Evolutionary conservation across 2,888 invertebrate species (phyloP).

Genomic region (Dolichomitus sp.): DNA sequence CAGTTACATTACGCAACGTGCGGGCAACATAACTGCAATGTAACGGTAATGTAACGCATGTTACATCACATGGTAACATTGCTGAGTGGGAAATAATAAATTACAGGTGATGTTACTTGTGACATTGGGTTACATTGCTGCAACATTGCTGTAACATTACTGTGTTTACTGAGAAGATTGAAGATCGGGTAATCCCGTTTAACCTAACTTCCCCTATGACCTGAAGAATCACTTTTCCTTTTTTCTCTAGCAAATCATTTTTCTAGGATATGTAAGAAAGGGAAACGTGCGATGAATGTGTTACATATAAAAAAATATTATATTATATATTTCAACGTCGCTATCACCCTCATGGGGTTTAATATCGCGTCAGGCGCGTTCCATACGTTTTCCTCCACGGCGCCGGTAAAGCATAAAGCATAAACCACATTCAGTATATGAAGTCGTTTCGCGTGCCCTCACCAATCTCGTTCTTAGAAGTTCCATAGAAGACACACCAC

Average conservation of each 20-base stretch:
- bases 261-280: neutral
- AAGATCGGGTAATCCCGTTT: too few relatives aligned
- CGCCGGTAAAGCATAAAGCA: neutral
- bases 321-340: neutral
- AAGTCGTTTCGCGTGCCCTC: conserved; percentile 37
- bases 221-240: neutral
- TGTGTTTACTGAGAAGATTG: too few relatives aligned
- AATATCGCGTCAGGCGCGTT: conserved; percentile 20
- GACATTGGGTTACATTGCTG: too few relatives aligned
- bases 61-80: too few relatives aligned
- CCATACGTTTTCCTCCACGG: neutral
- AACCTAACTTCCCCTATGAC: too few relatives aligned
- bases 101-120: too few relatives aligned
- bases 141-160: too few relatives aligned
- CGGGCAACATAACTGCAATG: too few relatives aligned
- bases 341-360: conserved; percentile 4
- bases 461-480: neutral
- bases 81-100: too few relatives aligned
- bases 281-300: neutral
- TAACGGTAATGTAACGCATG: too few relatives aligned
- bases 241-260: neutral
- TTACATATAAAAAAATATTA: conserved; percentile 8
- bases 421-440: conserved; percentile 36
- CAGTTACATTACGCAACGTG: too few relatives aligned
- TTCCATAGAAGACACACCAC: neutral